phyloP scores from a whole-genome alignment of 1,140 invertebrate species.

The Oscheius sp. region DNA sequence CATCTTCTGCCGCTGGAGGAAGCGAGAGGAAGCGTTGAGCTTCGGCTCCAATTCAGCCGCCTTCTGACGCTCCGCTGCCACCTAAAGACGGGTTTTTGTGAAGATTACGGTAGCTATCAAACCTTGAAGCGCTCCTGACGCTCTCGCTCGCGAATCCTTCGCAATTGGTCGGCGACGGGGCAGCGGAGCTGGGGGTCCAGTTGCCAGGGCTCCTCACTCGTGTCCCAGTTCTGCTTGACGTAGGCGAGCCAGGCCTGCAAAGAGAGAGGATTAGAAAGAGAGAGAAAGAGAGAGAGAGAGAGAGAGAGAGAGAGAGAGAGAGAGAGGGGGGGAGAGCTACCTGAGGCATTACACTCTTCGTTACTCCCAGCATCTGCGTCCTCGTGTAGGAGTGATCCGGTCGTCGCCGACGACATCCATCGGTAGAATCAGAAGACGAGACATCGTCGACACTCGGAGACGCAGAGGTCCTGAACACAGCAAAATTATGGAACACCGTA shows the following conservation, averaged over 20 bases:
- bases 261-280: too few relatives aligned
- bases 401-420: too few relatives aligned
- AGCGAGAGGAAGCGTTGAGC: background rate
- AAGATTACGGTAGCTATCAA: background rate
- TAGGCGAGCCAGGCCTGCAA: slow-evolving; percentile 29
- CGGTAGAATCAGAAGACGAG: too few relatives aligned
- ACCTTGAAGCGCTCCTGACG: slow-evolving; percentile 21
- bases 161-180: slow-evolving; percentile 15
- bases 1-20: background rate
- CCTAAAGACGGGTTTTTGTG: background rate
- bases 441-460: too few relatives aligned
- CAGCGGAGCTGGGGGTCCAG: slow-evolving; percentile 11
- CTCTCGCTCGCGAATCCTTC: slow-evolving; percentile 7
- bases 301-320: too few relatives aligned
- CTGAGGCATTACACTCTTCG: too few relatives aligned
- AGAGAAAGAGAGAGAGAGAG: too few relatives aligned
- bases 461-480: too few relatives aligned
- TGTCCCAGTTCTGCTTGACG: slow-evolving; percentile 25
- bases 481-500: too few relatives aligned
- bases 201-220: slow-evolving; percentile 22
- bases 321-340: too few relatives aligned
- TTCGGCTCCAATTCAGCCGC: background rate
- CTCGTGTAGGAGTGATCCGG: too few relatives aligned
- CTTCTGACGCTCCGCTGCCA: background rate
- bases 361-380: too few relatives aligned